Conservation (phyloP, 2,888 invertebrate species). For the Cantharis flavilabris region DNA sequence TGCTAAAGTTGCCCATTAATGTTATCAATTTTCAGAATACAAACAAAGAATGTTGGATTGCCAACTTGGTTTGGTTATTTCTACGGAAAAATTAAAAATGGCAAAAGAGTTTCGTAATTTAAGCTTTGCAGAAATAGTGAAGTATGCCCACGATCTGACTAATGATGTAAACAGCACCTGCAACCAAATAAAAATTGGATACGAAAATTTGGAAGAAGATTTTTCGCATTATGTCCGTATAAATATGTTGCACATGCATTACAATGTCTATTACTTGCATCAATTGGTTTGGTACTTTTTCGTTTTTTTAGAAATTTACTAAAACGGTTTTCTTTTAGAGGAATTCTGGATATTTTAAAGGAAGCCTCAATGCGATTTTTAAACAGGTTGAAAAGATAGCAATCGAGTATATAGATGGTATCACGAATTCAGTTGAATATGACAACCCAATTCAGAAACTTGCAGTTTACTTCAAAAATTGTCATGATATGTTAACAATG, state of each 20-base stretch:
- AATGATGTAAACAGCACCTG: neutral
- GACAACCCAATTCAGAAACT: neutral
- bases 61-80: neutral
- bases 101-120: neutral
- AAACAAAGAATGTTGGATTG: neutral
- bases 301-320: neutral
- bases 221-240: neutral
- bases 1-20: neutral
- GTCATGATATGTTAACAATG: neutral
- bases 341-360: neutral
- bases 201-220: neutral
- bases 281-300: neutral
- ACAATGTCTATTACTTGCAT: neutral
- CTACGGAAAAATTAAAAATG: neutral
- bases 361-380: neutral
- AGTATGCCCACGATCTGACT: neutral
- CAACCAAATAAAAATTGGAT: neutral
- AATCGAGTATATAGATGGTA: neutral
- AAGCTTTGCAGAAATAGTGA: neutral
- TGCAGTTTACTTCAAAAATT: neutral
- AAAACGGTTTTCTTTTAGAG: neutral
- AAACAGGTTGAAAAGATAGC: neutral
- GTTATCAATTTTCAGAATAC: neutral
- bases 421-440: neutral
- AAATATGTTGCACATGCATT: fast-evolving